phyloP scores from a whole-genome alignment of 2,113 vertebrate genomes.

The Anthoscopus minutus region DNA sequence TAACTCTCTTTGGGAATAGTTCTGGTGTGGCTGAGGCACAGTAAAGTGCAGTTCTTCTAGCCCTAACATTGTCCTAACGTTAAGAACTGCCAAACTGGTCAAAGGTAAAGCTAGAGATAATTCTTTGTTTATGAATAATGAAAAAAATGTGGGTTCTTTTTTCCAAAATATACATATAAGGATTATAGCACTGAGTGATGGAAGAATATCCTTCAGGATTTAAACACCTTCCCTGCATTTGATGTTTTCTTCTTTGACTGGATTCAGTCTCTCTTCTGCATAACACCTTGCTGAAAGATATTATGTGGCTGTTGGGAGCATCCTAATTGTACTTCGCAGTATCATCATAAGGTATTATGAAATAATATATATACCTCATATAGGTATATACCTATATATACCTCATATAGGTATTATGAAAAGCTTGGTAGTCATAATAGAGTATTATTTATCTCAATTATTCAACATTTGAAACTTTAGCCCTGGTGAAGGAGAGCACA shows the following conservation, averaged over 20 bases:
- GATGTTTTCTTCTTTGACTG: background rate
- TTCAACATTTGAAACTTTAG: background rate
- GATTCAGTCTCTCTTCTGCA: background rate
- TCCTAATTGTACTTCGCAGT: background rate
- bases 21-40: background rate
- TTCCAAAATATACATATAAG: background rate
- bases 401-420: background rate
- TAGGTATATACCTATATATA: too few relatives aligned
- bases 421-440: background rate
- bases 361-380: too few relatives aligned
- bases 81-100: background rate
- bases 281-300: background rate
- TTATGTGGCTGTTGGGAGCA: background rate
- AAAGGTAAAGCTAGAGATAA: background rate
- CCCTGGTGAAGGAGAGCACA: background rate
- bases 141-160: background rate
- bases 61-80: background rate
- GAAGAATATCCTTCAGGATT: background rate
- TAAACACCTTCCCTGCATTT: rapidly evolving
- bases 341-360: background rate
- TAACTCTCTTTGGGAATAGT: background rate
- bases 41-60: background rate
- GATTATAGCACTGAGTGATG: background rate
- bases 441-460: background rate
- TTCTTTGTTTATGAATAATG: background rate